phyloP scores from a whole-genome alignment of 1,140 invertebrate species.

The Drosophila rhopaloa region DNA sequence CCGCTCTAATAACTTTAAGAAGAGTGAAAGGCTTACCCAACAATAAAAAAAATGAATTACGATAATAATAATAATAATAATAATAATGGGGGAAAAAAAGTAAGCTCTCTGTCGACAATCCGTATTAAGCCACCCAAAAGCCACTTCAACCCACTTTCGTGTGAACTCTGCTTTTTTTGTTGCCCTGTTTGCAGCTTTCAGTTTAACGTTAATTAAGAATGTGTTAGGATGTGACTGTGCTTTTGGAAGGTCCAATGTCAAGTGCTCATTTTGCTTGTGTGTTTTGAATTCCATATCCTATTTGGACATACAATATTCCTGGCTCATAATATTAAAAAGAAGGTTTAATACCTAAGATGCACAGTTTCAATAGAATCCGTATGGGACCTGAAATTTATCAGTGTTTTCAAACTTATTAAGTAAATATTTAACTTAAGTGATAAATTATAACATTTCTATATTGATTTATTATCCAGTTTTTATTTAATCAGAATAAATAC shows the following conservation, averaged over 20 bases:
- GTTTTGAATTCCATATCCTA: background rate
- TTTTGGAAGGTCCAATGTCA: constrained; percentile 25
- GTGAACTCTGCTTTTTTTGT: constrained; percentile 12
- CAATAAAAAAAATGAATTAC: constrained; percentile 30
- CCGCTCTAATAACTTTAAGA: constrained; percentile 71
- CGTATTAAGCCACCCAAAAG: constrained; percentile 6
- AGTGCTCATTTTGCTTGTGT: background rate
- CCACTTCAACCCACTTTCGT: background rate
- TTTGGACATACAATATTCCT: too few relatives aligned
- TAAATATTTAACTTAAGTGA: too few relatives aligned
- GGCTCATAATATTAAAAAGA: too few relatives aligned
- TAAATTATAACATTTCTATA: too few relatives aligned
- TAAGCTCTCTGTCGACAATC: constrained; percentile 14
- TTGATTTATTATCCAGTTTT: too few relatives aligned
- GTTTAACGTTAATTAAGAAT: constrained; percentile 28
- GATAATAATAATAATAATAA: constrained; percentile 46
- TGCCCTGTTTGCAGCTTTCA: constrained; percentile 20
- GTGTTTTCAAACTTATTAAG: too few relatives aligned
- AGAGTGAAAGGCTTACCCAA: constrained; percentile 41
- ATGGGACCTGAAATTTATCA: too few relatives aligned
- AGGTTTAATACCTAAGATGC: too few relatives aligned
- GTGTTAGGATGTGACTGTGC: background rate
- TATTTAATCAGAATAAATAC: too few relatives aligned
- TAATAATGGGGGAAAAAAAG: constrained; percentile 1
- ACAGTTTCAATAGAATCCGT: too few relatives aligned